Percentiles rank a stretch among this genome's conserved stretches.
phyloP scores from a whole-genome alignment of 2,797 vertebrate genomes.

The Hippocampus kuda region DNA sequence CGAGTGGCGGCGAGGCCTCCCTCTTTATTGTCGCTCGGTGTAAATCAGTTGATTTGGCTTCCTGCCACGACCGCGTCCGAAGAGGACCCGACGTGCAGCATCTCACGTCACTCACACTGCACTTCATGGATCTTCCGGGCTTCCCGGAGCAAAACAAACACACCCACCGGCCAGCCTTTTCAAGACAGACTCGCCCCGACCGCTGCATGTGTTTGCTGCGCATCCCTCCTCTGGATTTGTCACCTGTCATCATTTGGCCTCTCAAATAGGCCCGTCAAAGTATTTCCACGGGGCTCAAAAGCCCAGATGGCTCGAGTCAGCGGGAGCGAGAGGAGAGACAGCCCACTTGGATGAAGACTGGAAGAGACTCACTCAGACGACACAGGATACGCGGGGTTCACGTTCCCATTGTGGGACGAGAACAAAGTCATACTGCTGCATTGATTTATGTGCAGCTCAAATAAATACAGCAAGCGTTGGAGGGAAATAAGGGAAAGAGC shows the following conservation, averaged over 20 bases:
- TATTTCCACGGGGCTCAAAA: slow-evolving; percentile 45
- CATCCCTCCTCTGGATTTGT: slow-evolving; percentile 41
- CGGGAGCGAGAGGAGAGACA: slow-evolving; percentile 22
- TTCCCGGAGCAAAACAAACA: slow-evolving; percentile 9
- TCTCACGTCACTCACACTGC: slow-evolving; percentile 46
- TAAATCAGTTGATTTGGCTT: slow-evolving; percentile 64
- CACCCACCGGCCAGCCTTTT: slow-evolving; percentile 8
- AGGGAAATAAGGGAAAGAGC: slow-evolving; percentile 4
- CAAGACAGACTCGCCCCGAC: slow-evolving; percentile 23
- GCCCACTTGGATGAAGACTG: slow-evolving; percentile 37
- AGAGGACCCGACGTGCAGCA: slow-evolving; percentile 45
- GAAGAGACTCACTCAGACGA: slow-evolving; percentile 32
- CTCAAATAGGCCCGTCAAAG: slow-evolving; percentile 46
- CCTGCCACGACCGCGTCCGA: slow-evolving; percentile 55
- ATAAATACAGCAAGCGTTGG: slow-evolving; percentile 9
- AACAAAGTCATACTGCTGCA: slow-evolving; percentile 14
- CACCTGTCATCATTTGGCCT: slow-evolving; percentile 39
- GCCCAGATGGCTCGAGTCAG: slow-evolving; percentile 50
- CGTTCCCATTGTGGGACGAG: slow-evolving; percentile 34
- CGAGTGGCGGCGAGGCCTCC: slow-evolving; percentile 36
- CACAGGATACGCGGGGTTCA: slow-evolving; percentile 29
- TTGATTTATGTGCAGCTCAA: slow-evolving; percentile 26
- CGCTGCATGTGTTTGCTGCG: slow-evolving; percentile 21
- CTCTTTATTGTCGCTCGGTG: slow-evolving; percentile 25
- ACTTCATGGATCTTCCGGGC: slow-evolving; percentile 37